Base-by-base conservation (phyloP, 2,888 invertebrate genomes). In the Philereme vetulata region DNA sequence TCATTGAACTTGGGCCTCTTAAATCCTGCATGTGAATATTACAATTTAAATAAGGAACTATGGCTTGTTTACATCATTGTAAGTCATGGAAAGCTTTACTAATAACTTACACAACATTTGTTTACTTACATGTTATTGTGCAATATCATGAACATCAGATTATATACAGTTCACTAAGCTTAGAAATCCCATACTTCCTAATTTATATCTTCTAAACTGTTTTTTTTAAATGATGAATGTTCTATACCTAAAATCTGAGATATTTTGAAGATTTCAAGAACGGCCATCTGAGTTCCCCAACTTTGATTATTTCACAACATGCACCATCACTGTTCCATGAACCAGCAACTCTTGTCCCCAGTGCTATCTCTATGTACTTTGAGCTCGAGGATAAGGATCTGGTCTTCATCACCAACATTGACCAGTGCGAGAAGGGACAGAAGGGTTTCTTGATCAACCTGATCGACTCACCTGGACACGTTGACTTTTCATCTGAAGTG, bases 391-490 rank as follows among this genome's bases (percentile, higher is more conserved):
- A 97, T 76, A 98, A 98, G 89, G 99, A 99, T 94, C 93, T 97
- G 85, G 94, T 95, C 10, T 98, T 98, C 94, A 98, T 99, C 86
- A 97, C 96, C 74, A 96, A 96, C 80, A 94, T 95, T 46, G 97
- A 97, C 90, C 98, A 98, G 90, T 95, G 97, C 81, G 98, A 98
- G 81, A 97, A 96, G 93, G 95, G 93, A 38, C 95, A 96, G 74
- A 97, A 96, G 90, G 99, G 98, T 93, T 99, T 99, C 95, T 96
- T 99, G 92, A 99, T 99, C 94, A 99, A 99, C 92, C 93, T 99
- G 92, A 99, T 99, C 78, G 99, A 99, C 93, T 99, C 99, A 21
- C 99, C 99, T 74, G 99, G 99, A 72, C 99, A 99, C 96, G 99
- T 99, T 83, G 99, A 99, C 93, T 99, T 99, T 94, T 99, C 99